phyloP scores from a whole-genome alignment of 2,113 vertebrate genomes.

The Zosterops japonicus region DNA sequence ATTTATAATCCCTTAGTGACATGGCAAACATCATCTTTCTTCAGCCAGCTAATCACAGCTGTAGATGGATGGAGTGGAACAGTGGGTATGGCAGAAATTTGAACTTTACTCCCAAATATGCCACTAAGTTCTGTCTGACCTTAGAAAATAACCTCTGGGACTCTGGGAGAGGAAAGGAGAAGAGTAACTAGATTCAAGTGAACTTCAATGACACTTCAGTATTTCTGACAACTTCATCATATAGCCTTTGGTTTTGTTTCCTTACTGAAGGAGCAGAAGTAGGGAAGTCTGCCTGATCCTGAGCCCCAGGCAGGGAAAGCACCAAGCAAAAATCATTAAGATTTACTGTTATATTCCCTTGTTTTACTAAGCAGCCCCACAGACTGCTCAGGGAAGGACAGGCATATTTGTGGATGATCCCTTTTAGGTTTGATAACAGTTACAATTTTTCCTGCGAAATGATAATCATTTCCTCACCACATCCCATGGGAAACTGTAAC shows the following conservation, averaged over 20 bases:
- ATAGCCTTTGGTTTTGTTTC: neutral
- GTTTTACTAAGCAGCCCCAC: neutral
- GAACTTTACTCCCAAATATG: neutral
- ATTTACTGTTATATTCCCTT: neutral
- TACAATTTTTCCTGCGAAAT: neutral
- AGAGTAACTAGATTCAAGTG: neutral
- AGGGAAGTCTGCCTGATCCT: neutral
- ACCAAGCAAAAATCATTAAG: neutral
- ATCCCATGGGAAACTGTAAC: neutral
- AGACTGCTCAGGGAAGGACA: neutral
- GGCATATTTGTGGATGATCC: neutral
- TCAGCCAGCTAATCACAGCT: neutral
- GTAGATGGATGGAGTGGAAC: neutral
- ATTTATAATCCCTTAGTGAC: neutral
- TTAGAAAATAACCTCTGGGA: neutral
- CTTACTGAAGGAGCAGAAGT: neutral
- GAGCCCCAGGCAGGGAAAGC: neutral
- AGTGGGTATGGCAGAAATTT: neutral
- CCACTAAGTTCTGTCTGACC: neutral
- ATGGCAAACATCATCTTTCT: neutral
- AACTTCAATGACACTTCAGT: neutral
- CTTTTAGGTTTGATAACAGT: neutral
- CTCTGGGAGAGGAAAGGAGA: neutral
- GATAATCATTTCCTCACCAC: neutral
- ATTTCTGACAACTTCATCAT: neutral